Conservation (phyloP, 2,888 invertebrate genomes). For the Melangyna quadrimaculata region DNA sequence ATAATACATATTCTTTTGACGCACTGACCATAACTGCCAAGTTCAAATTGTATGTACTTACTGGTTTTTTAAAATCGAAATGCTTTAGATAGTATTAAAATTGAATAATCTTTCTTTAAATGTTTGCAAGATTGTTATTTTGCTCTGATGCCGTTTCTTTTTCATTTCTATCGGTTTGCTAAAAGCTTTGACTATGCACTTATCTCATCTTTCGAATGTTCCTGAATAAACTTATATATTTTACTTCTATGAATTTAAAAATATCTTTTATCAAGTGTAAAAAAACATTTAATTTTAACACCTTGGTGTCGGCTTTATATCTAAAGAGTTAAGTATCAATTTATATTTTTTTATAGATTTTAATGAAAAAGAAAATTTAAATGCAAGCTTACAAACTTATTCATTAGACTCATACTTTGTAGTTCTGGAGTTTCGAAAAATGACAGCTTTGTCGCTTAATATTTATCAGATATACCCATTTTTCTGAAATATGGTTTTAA, state of each 20-base stretch:
- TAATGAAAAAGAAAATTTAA: not conserved
- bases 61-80: conserved; percentile 34
- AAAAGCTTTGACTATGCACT: conserved; percentile 39
- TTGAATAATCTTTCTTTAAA: not conserved
- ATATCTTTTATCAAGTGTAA: not conserved
- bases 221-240: conserved; percentile 8
- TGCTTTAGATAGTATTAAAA: not conserved
- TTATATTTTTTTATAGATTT: not conserved
- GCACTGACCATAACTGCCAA: conserved; percentile 57
- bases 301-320: not conserved
- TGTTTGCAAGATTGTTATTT: not conserved
- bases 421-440: not conserved
- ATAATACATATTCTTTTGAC: conserved; percentile 42
- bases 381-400: too few species aligned
- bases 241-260: not conserved
- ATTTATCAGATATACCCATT: too few species aligned
- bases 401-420: too few species aligned
- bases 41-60: conserved; percentile 58
- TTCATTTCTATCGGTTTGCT: conserved; percentile 27
- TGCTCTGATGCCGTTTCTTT: not conserved
- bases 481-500: too few species aligned
- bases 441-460: too few species aligned
- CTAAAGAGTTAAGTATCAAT: not conserved
- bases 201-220: not conserved
- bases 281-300: not conserved